These are phyloP conservation scores for Plestiodon gilberti DNA, from an alignment of 2,113 vertebrate species.

Conservation along the genomic window DNA sequence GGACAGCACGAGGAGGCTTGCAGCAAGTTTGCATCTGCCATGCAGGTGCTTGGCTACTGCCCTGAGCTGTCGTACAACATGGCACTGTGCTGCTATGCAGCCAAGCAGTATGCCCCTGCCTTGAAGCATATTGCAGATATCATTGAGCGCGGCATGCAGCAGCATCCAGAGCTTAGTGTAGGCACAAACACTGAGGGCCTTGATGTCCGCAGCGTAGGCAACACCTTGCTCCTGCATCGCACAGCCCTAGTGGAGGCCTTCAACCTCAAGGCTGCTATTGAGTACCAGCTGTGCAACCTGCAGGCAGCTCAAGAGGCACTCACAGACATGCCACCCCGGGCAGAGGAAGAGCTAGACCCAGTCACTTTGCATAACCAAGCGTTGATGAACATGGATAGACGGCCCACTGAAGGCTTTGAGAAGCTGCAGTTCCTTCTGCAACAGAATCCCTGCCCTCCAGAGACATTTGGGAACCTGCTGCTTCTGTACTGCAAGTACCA, in stretches of 20 bases:
- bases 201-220: conserved; percentile 92
- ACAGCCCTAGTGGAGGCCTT: conserved; percentile 94
- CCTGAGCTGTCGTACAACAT: conserved; percentile 93
- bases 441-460: conserved; percentile 90
- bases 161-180: conserved; percentile 93
- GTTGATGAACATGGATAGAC: conserved; percentile 91
- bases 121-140: conserved; percentile 89
- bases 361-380: conserved; percentile 97
- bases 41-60: conserved; percentile 88
- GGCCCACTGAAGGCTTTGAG: conserved; percentile 92
- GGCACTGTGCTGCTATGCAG: conserved; percentile 87
- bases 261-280: conserved; percentile 95
- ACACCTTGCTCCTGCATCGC: conserved; percentile 91
- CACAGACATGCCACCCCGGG: conserved; percentile 93
- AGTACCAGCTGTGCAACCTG: conserved; percentile 90
- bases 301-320: conserved; percentile 87
- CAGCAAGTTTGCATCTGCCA: conserved; percentile 84
- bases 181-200: conserved; percentile 93
- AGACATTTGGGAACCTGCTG: conserved; percentile 95
- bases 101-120: conserved; percentile 85
- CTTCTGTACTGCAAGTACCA: conserved; percentile 90
- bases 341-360: conserved; percentile 92
- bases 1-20: conserved; percentile 90
- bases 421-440: conserved; percentile 94
- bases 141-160: conserved; percentile 88